Conservation (phyloP, 23 tunicate genomes). For the Phallusia fumigata region DNA sequence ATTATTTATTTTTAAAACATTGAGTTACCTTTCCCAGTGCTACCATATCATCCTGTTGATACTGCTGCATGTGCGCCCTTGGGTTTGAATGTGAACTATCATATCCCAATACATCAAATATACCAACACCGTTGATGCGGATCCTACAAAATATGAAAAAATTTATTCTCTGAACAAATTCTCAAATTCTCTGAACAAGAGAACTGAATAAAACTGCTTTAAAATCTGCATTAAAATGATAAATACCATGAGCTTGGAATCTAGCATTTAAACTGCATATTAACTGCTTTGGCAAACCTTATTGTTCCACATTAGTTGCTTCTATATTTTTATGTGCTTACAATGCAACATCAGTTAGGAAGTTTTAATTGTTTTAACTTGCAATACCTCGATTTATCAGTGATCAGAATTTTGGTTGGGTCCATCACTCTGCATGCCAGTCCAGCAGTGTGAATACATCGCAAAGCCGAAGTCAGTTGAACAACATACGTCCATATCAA, state of each 20-base stretch:
- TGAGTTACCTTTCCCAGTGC: slow-evolving; percentile 84
- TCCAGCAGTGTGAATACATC: slow-evolving; percentile 82
- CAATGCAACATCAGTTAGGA: no score
- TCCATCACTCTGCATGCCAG: slow-evolving; percentile 89
- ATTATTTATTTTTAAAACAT: no score
- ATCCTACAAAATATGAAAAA: slow-evolving; percentile 37
- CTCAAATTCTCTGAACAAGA: no score
- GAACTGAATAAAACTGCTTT: no score
- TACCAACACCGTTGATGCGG: slow-evolving; percentile 84
- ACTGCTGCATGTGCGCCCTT: slow-evolving; percentile 83
- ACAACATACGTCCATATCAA: slow-evolving; percentile 94
- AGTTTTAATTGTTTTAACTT: no score
- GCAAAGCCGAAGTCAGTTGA: slow-evolving; percentile 87
- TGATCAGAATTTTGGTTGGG: slow-evolving; percentile 80
- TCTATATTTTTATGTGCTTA: no score
- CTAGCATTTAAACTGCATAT: no score
- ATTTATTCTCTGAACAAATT: not conserved
- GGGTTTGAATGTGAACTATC: slow-evolving; percentile 81
- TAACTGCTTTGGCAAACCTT: no score
- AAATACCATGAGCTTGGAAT: no score
- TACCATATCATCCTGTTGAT: slow-evolving; percentile 92
- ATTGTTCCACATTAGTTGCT: no score
- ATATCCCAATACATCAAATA: slow-evolving; percentile 75
- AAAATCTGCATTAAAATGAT: no score
- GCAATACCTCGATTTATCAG: slow-evolving; percentile 92